Conservation (phyloP, 2,888 invertebrate genomes). For the Phasia obesa region DNA sequence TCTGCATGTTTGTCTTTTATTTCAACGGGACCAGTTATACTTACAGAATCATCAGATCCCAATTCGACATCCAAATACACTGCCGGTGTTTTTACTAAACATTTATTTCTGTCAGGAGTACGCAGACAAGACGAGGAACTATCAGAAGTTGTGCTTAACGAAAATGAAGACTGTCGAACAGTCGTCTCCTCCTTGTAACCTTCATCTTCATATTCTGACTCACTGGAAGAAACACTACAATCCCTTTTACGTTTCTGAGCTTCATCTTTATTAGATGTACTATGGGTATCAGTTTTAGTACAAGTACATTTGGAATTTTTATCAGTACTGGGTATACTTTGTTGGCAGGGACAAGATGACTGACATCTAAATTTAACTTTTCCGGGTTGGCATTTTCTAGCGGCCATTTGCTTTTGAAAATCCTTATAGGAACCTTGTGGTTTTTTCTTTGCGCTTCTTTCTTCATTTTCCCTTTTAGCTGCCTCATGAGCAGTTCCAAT, state of each 20-base stretch:
- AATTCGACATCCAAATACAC: conserved; percentile 76
- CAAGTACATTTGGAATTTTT: conserved; percentile 48
- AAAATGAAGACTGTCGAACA: conserved; percentile 34
- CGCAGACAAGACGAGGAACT: conserved; percentile 10
- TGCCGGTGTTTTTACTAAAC: conserved; percentile 72
- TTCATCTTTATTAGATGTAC: conserved; percentile 16
- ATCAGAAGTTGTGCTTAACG: conserved; percentile 42
- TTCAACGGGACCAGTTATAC: conserved; percentile 69
- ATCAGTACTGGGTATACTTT: background rate
- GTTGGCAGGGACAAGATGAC: conserved; percentile 20
- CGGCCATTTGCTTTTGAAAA: conserved; percentile 65
- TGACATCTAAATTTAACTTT: conserved; percentile 38
- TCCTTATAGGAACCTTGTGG: conserved; percentile 46
- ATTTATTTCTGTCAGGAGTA: conserved; percentile 40
- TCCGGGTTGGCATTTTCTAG: conserved; percentile 54
- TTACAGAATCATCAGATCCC: conserved; percentile 74
- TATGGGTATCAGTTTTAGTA: conserved; percentile 15
- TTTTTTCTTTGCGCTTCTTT: conserved; percentile 15
- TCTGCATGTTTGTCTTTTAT: conserved; percentile 70
- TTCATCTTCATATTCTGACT: conserved; percentile 57
- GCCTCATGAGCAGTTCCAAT: conserved; percentile 79
- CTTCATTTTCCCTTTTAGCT: conserved; percentile 75
- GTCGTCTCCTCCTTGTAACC: conserved; percentile 43
- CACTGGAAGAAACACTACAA: conserved; percentile 41
- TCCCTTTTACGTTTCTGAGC: conserved; percentile 51